Percentiles rank a stretch among this genome's conserved stretches.
Conservation (phyloP, 2,888 invertebrate genomes). For the Drosophila macrothrix region DNA sequence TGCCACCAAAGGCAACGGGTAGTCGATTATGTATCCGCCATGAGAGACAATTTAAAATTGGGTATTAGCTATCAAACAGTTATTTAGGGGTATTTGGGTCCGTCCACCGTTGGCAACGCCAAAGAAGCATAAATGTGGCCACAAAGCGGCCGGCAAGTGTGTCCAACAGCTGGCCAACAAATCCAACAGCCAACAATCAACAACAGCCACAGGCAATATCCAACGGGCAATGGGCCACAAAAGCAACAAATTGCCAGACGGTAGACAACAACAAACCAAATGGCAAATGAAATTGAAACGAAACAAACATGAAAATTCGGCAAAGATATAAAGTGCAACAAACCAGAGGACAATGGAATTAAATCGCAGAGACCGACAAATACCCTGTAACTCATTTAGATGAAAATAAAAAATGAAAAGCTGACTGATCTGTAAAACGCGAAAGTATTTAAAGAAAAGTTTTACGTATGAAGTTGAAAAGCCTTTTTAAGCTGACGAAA, state of each 20-base stretch:
- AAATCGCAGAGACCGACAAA: slow-evolving; percentile 7
- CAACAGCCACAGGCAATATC: slow-evolving; percentile 13
- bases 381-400: slow-evolving; percentile 9
- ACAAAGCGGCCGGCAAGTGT: slow-evolving; percentile 67
- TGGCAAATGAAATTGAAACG: slow-evolving; percentile 63
- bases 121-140: slow-evolving; percentile 64
- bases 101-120: slow-evolving; percentile 12
- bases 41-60: slow-evolving; percentile 22
- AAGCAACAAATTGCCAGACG: slow-evolving; percentile 59
- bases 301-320: slow-evolving; percentile 67
- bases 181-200: slow-evolving; percentile 20
- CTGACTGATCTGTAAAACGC: neutral
- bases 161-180: slow-evolving; percentile 64
- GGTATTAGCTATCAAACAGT: slow-evolving; percentile 57
- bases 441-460: neutral
- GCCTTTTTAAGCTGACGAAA: neutral
- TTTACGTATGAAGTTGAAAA: neutral
- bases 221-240: slow-evolving; percentile 42
- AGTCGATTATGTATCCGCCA: slow-evolving; percentile 10
- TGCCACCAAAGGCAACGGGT: neutral
- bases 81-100: slow-evolving; percentile 53
- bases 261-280: slow-evolving; percentile 53
- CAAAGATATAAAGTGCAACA: slow-evolving; percentile 51
- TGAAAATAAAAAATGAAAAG: slow-evolving; percentile 7
- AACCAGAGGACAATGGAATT: slow-evolving; percentile 12